A percentile compares a stretch with the other conserved stretches of the same genome.
These are phyloP conservation scores for Uromys caudimaculatus DNA, from an alignment of 2,797 vertebrate genomes.

Conservation along the genomic window DNA sequence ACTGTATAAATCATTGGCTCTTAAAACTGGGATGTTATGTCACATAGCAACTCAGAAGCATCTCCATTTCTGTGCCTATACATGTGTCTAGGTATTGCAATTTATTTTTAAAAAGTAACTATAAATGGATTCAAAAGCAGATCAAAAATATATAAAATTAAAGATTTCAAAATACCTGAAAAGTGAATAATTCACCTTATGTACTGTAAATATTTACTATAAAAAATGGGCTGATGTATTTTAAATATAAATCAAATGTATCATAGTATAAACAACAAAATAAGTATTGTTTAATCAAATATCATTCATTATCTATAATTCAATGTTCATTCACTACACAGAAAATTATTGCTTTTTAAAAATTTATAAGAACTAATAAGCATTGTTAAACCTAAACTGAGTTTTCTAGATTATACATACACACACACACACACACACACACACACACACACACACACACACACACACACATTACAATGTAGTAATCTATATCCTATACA, in stretches of 20 bases:
- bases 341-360: not conserved
- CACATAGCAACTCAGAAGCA: conserved; percentile 2
- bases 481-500: not conserved
- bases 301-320: not conserved
- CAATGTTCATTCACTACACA: not conserved
- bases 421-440: not conserved
- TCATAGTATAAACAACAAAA: conserved; percentile 22
- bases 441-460: not conserved
- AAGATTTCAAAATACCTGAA: not conserved
- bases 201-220: not conserved
- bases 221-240: not conserved
- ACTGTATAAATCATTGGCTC: not conserved
- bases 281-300: not conserved
- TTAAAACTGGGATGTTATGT: not conserved
- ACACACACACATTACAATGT: not conserved
- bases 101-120: conserved; percentile 26
- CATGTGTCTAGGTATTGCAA: not conserved
- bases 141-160: conserved; percentile 9
- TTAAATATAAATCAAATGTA: not conserved
- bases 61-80: not conserved
- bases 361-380: not conserved
- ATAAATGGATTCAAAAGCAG: not conserved
- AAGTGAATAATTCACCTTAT: not conserved
- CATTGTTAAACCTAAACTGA: not conserved
- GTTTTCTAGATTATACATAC: not conserved